Evolutionary conservation across 2,113 vertebrate genomes (phyloP), one percentile per base, ranked within the genome.

Genomic region (Meleagris gallopavo): DNA sequence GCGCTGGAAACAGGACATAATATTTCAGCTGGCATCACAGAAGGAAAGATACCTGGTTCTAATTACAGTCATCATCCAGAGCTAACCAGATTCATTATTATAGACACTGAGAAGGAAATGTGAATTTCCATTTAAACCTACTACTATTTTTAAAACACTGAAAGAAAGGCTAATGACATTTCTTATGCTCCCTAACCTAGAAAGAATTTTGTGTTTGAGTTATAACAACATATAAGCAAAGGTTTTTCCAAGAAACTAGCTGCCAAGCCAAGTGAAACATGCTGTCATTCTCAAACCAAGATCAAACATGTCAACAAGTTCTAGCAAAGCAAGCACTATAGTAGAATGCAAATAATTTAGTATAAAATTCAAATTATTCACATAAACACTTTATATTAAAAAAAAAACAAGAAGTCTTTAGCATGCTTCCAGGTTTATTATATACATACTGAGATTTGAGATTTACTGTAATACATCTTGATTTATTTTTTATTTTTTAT

Each of bases 1-100:
- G 58, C 10, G 30, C 19, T 0, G 0, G 54, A 67, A 94, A 92
- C 0, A 1, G 57, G 76, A 95, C 9, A 4, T 5, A 2, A 32
- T 2, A 11, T 36, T 94, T 22, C 65, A 67, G 50, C 11, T 55
- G 22, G 6, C 32, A 78, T 6, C 64, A 34, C 50, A 77, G 77
- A 6, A 81, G 60, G 55, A 81, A 72, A 83, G 32, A 25, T 8
- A 74, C 18, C n/a, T 24, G 34, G 45, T 38, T 46, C 48, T 69
- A 79, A 93, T 67, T 61, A 43, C 15, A 70, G 67, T 70, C 58
- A 84, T 29, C 29, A 80, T 27, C 27, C 72, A 57, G 76, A 86
- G 69, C 24, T 57, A 93, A 72, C 25, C 17, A 36, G 43, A 73
- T 75, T 60, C 9, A 13, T 60, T 74, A 77, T 54, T 40, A 86